Base-by-base conservation (phyloP, 1,140 invertebrate genomes). In the Metaphire vulgaris region DNA sequence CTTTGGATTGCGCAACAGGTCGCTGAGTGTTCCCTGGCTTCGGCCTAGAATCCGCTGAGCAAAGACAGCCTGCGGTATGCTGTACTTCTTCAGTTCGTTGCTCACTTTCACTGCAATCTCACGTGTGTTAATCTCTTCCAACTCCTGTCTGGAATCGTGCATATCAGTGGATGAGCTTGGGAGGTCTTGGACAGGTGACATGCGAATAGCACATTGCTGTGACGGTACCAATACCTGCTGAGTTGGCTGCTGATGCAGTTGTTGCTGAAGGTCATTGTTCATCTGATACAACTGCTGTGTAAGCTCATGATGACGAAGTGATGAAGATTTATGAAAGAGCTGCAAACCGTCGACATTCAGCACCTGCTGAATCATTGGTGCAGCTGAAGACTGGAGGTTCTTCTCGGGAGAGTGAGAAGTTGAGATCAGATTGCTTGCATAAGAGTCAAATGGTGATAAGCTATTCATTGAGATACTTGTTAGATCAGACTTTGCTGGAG, bases 71-170 rank as follows among this genome's bases (percentile, higher is more conserved):
- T 99, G 97, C 30, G 97, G 97, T 87, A 99, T 99, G 87, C 94
- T 97, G 88, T 99, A 99, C 81, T 97, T 90, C 87, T 99, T 99
- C 75, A 99, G 88, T 87, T 99, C 98, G 33, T 96, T 95, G 84
- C 95, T 97, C 84, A 99, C 99, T 83, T 96, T 90, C 86, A 98
- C 96, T 68, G 98, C 97, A 81, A 99, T 87, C 85, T 99, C 97
- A 88, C 99, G 98, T 21, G 97, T 99, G 89, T 99, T 99, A 83
- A 99, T 97, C 87, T 99, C 97, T 86, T 99, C 97, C 75, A 93
- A 21, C 21, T 56, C 41, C 56, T 73, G 72, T n/a, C 41, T 73
- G n/a, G 33, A 64, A 41, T 73, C 41, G 12, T 31, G 34, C 28
- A 34, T 34, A 28, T 26, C 67, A 0, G 72, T 73, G 1, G 72